phyloP scores from a whole-genome alignment of 2,888 invertebrate species.

The Watsonalla cultraria region DNA sequence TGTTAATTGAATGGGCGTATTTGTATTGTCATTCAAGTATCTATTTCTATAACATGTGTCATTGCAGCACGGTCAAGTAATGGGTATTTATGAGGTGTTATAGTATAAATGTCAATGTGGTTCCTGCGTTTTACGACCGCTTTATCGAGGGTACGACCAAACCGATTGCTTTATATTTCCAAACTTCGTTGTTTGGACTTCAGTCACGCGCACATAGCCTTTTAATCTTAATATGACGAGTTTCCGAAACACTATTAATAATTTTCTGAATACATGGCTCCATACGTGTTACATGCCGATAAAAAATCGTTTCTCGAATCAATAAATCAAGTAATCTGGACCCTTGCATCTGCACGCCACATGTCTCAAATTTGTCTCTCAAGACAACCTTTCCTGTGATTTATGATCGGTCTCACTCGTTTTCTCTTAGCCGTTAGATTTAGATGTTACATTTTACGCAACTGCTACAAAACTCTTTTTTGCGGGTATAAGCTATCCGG shows the following conservation, averaged over 20 bases:
- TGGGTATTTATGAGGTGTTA: conserved; percentile 48
- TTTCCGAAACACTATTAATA: conserved; percentile 3
- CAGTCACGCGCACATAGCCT: conserved; percentile 49
- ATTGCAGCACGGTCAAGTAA: conserved; percentile 19
- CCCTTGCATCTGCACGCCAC: conserved; percentile 65
- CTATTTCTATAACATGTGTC: not conserved
- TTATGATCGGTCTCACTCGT: conserved; percentile 39
- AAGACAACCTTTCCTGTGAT: conserved; percentile 60
- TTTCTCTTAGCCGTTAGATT: conserved; percentile 12
- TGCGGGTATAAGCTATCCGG: too few relatives aligned
- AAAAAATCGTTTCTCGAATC: conserved; percentile 14
- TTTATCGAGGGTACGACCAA: conserved; percentile 48
- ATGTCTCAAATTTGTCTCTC: conserved; percentile 63
- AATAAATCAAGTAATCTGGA: conserved; percentile 27
- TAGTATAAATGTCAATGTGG: conserved; percentile 38
- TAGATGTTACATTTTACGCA: not conserved
- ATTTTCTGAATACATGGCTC: conserved; percentile 3
- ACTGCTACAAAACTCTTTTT: not conserved
- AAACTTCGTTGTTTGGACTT: conserved; percentile 54
- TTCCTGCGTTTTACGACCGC: conserved; percentile 42
- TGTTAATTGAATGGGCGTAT: not conserved
- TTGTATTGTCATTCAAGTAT: not conserved
- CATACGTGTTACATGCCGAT: not conserved
- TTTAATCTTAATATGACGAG: conserved; percentile 2
- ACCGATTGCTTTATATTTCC: conserved; percentile 47